Evolutionary conservation across 2,888 invertebrate genomes (phyloP).

Genomic region (Cheilosia variabilis): DNA sequence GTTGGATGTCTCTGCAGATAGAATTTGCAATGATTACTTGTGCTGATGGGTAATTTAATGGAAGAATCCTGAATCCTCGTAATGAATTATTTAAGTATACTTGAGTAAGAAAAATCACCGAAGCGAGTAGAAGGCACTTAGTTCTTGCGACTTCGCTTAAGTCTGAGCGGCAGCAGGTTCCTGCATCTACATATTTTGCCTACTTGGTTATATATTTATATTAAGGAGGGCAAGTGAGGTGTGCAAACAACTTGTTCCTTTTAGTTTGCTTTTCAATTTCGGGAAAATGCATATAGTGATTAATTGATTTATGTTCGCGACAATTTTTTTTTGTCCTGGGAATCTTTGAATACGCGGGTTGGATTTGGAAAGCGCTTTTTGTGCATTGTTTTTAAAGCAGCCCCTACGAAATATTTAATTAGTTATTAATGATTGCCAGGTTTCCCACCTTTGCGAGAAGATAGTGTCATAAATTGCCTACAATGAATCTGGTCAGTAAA

Average conservation of each 20-base stretch:
- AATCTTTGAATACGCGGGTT: neutral
- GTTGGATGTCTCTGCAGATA: constrained; percentile 16
- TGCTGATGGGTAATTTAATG: constrained; percentile 73
- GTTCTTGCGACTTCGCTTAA: constrained; percentile 25
- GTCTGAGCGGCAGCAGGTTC: constrained; percentile 23
- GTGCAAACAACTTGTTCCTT: neutral
- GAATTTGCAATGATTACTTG: constrained; percentile 60
- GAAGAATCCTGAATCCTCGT: constrained; percentile 67
- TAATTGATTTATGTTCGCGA: neutral
- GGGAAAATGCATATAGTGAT: neutral
- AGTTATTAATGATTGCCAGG: too few relatives aligned
- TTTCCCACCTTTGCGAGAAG: too few relatives aligned
- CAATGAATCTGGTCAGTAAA: too few relatives aligned
- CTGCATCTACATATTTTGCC: neutral
- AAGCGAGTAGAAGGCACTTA: constrained; percentile 26
- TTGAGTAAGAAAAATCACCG: constrained; percentile 41
- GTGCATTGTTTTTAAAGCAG: too few relatives aligned
- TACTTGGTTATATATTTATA: neutral
- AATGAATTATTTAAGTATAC: constrained; percentile 72
- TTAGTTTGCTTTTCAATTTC: neutral
- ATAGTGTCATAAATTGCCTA: too few relatives aligned
- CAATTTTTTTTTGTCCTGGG: neutral
- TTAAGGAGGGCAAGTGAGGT: neutral
- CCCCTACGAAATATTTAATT: neutral
- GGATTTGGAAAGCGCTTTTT: neutral